A percentile compares a stretch with the other conserved stretches of the same genome.
Evolutionary conservation across 2,113 vertebrate genomes (phyloP).

Genomic region (Brachyistius frenatus): DNA sequence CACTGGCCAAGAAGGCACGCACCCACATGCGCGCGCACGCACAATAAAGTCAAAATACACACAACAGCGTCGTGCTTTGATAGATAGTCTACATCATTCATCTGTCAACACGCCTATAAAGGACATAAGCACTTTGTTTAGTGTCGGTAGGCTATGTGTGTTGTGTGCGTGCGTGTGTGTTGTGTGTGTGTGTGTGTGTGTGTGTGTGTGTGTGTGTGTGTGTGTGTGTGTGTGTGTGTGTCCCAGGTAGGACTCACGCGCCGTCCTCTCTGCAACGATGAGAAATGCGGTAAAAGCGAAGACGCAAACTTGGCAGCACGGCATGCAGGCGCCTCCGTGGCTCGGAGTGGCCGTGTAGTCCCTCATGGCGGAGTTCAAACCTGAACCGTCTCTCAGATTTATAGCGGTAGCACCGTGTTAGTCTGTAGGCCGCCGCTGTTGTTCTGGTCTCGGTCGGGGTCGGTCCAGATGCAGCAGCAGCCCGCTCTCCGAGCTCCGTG

Average conservation of each 20-base stretch:
- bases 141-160: background rate
- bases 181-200: background rate
- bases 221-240: conserved; percentile 33
- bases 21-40: background rate
- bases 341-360: conserved; percentile 67
- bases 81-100: background rate
- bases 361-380: conserved; percentile 58
- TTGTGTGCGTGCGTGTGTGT: conserved; percentile 10
- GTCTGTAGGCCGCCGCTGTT: background rate
- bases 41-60: conserved; percentile 35
- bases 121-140: background rate
- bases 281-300: conserved; percentile 80
- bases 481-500: conserved; percentile 33
- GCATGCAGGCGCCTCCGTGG: conserved; percentile 66
- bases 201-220: conserved; percentile 12
- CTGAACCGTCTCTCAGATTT: background rate
- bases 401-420: background rate
- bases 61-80: too few relatives aligned
- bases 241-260: conserved; percentile 80
- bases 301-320: conserved; percentile 81
- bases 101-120: background rate
- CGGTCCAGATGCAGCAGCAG: conserved; percentile 61
- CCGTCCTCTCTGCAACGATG: conserved; percentile 81
- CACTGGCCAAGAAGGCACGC: background rate
- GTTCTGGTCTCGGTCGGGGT: conserved; percentile 51